These are phyloP conservation scores for Galaxias olidus DNA, from an alignment of 2,797 vertebrate species.

Conservation along the genomic window DNA sequence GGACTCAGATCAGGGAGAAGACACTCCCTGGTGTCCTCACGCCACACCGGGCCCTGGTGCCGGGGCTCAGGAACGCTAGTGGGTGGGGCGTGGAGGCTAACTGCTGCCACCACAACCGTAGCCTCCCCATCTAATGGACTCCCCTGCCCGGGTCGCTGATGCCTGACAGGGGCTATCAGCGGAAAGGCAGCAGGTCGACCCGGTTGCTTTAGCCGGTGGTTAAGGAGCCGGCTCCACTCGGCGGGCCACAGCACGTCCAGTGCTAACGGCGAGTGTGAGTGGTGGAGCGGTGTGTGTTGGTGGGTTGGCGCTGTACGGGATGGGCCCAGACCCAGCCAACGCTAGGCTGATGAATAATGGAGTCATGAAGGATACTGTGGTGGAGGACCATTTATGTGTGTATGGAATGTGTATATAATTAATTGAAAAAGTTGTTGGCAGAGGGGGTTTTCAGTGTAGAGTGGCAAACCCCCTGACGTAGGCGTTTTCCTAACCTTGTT, in stretches of 20 bases:
- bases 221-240: conserved; percentile 27
- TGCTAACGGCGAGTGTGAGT: conserved; percentile 33
- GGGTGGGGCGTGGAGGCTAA: background rate
- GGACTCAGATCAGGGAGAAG: background rate
- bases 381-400: conserved; percentile 14
- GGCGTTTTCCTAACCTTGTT: too few relatives aligned
- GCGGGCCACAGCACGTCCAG: conserved; percentile 25
- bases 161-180: conserved; percentile 33
- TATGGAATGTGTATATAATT: background rate
- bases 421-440: background rate
- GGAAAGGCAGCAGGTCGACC: conserved; percentile 20
- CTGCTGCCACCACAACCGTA: conserved; percentile 28
- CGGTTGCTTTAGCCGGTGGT: conserved; percentile 39
- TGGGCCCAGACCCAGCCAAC: conserved; percentile 26
- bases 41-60: conserved; percentile 22
- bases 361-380: conserved; percentile 14
- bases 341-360: conserved; percentile 62
- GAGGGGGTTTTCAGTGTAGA: too few relatives aligned
- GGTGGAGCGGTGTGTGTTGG: conserved; percentile 14
- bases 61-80: conserved; percentile 27
- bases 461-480: too few relatives aligned
- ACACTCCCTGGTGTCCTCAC: background rate
- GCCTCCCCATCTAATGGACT: too few relatives aligned
- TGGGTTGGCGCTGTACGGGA: conserved; percentile 12
- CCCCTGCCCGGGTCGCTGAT: background rate